Conservation (phyloP, 2,113 vertebrate genomes). For the Varanus komodoensis region DNA sequence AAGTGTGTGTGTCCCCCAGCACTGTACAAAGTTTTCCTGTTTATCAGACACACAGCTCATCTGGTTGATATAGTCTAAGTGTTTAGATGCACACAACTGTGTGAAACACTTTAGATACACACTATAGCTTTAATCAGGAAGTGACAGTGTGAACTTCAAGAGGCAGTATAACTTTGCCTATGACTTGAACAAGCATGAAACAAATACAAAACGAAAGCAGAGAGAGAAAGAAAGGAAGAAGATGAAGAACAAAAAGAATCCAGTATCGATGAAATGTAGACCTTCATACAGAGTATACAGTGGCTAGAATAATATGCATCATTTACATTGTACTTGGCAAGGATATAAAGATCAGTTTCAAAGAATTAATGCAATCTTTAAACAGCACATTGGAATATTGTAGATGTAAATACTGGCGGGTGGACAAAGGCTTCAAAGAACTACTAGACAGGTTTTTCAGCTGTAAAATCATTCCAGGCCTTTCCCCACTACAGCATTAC, state of each 20-base stretch:
- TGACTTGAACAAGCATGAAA: not conserved
- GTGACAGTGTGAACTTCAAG: not conserved
- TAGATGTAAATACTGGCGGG: not conserved
- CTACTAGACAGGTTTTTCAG: not conserved
- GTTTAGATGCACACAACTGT: slow-evolving; percentile 21
- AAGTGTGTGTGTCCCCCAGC: slow-evolving; percentile 19
- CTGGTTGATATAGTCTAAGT: slow-evolving; percentile 30
- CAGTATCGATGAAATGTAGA: too few relatives aligned
- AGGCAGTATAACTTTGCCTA: not conserved
- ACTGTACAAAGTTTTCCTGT: slow-evolving; percentile 24
- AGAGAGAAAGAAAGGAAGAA: too few relatives aligned
- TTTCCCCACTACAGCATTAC: not conserved
- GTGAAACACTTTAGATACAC: accelerated
- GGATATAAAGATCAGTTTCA: not conserved
- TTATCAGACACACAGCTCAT: too few relatives aligned
- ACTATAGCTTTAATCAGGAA: not conserved
- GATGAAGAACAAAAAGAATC: not conserved
- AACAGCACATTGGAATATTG: not conserved
- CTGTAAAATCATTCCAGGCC: not conserved
- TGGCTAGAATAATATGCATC: not conserved
- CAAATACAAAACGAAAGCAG: not conserved
- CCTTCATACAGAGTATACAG: not conserved
- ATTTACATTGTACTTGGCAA: not conserved
- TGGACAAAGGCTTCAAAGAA: not conserved
- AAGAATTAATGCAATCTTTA: not conserved